Conservation (phyloP, 2,888 invertebrate genomes). For the Physocephala rufipes region DNA sequence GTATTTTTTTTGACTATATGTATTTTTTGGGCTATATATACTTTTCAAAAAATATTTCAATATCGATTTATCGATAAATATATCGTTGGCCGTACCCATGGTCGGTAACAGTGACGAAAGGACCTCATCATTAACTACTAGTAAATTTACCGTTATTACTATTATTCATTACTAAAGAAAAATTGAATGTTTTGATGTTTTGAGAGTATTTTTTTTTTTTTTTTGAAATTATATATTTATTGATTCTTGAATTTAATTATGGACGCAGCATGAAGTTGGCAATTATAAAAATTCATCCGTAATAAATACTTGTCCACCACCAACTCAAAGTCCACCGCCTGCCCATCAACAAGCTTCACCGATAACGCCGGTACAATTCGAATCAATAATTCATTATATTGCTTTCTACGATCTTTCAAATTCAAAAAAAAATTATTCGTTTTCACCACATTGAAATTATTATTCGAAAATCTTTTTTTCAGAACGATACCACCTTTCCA, state of each 20-base stretch:
- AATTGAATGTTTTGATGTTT: not conserved
- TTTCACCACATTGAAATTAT: no score
- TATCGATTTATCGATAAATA: no score
- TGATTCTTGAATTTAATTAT: slow-evolving; percentile 37
- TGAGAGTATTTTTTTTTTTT: not conserved
- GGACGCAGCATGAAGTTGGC: slow-evolving; percentile 71
- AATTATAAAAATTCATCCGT: slow-evolving; percentile 61
- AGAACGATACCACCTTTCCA: slow-evolving; percentile 68
- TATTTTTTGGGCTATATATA: no score
- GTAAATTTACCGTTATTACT: no score
- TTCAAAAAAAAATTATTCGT: slow-evolving; percentile 13
- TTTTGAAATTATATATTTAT: not conserved
- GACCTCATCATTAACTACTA: no score
- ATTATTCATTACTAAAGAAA: no score
- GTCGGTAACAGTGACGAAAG: no score
- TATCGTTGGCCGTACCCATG: not conserved
- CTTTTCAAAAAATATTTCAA: no score
- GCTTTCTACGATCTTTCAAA: not conserved
- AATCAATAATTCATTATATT: not conserved
- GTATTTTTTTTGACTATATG: slow-evolving; percentile 50
- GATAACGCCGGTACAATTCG: slow-evolving; percentile 72
- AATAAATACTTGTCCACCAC: slow-evolving; percentile 62
- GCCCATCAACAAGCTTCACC: slow-evolving; percentile 84
- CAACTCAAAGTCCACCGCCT: slow-evolving; percentile 79
- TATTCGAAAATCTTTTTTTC: no score